Conservation (phyloP, 1,140 invertebrate species). For the Papilio aristodemus region DNA sequence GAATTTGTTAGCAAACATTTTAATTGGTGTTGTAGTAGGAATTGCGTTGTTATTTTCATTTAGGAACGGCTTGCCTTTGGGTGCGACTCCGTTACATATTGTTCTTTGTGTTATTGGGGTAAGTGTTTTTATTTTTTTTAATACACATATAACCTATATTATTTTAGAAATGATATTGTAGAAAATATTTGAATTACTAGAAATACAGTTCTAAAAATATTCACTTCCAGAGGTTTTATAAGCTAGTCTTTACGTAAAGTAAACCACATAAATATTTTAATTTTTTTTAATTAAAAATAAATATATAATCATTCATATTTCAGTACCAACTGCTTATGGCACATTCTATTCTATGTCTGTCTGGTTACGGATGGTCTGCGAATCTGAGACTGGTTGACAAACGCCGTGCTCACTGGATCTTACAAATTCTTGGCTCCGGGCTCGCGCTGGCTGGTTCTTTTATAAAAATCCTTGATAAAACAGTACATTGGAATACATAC, state of each 20-base stretch:
- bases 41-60: slow-evolving; percentile 49
- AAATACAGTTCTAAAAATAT: neutral
- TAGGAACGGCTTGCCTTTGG: slow-evolving; percentile 45
- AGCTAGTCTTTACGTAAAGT: too few relatives aligned
- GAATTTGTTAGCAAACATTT: slow-evolving; percentile 51
- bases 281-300: too few relatives aligned
- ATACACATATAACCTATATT: neutral
- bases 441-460: slow-evolving; percentile 64
- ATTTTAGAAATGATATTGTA: neutral
- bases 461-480: slow-evolving; percentile 54
- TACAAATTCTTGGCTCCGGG: slow-evolving; percentile 58
- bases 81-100: slow-evolving; percentile 47
- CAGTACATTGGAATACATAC: slow-evolving; percentile 55
- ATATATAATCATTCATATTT: slow-evolving; percentile 34
- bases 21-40: slow-evolving; percentile 51
- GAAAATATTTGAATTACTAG: too few relatives aligned
- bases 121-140: slow-evolving; percentile 35
- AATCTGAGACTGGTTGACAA: slow-evolving; percentile 53
- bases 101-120: slow-evolving; percentile 58
- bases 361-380: slow-evolving; percentile 64
- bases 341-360: slow-evolving; percentile 59
- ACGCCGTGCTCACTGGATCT: slow-evolving; percentile 57
- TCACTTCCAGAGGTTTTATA: too few relatives aligned
- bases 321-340: slow-evolving; percentile 73
- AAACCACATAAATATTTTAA: too few relatives aligned